phyloP scores from a whole-genome alignment of 2,797 vertebrate genomes.

The Pseudomugil tenellus region DNA sequence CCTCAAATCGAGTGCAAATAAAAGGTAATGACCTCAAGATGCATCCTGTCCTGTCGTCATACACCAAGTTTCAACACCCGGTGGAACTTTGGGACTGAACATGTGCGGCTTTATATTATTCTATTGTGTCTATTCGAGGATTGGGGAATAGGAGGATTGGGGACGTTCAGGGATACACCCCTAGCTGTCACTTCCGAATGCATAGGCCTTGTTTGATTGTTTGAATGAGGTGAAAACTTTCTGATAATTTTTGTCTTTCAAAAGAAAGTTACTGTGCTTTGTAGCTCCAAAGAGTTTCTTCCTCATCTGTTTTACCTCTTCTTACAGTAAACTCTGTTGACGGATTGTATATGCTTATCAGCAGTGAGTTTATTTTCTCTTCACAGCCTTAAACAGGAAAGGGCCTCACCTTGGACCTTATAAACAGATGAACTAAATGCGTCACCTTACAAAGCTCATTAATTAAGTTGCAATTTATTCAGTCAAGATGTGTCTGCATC shows the following conservation, averaged over 20 bases:
- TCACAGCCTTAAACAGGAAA: slow-evolving; percentile 10
- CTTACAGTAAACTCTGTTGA: slow-evolving; percentile 2
- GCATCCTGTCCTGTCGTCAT: too few species aligned
- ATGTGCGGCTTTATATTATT: too few species aligned
- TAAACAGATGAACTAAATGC: slow-evolving; percentile 21
- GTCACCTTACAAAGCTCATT: slow-evolving; percentile 20
- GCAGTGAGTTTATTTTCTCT: slow-evolving; percentile 1
- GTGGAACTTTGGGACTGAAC: too few species aligned
- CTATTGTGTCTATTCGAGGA: too few species aligned
- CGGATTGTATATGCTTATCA: slow-evolving; percentile 5
- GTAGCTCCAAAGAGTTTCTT: neutral
- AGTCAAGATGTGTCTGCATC: slow-evolving; percentile 3
- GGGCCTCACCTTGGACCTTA: slow-evolving; percentile 24
- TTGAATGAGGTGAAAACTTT: neutral
- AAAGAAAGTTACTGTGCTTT: neutral
- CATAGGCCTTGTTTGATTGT: too few species aligned
- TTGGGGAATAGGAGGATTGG: too few species aligned
- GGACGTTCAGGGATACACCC: too few species aligned
- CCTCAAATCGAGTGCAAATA: too few species aligned
- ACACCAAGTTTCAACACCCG: too few species aligned
- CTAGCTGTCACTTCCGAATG: too few species aligned
- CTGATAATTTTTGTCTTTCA: neutral
- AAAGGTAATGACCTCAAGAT: too few species aligned
- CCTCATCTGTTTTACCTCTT: neutral
- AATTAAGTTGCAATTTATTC: slow-evolving; percentile 26